Conservation (phyloP, 2,113 vertebrate species). For the Todiramphus chloris region DNA sequence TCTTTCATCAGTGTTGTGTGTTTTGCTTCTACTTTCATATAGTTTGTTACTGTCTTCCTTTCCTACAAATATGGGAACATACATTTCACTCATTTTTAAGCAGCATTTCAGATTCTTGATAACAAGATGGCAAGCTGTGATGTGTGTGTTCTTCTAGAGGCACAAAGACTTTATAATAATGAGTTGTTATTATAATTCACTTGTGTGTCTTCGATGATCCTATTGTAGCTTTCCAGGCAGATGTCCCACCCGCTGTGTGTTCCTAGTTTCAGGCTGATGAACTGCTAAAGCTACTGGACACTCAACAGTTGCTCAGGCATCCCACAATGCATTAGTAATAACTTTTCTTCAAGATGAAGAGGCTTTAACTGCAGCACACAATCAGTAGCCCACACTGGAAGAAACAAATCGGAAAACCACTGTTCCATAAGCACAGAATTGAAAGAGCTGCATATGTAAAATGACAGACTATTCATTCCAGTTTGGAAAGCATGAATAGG, state of each 20-base stretch:
- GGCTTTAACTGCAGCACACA: slow-evolving; percentile 29
- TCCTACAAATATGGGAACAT: neutral
- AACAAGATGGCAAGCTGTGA: slow-evolving; percentile 48
- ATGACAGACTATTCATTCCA: slow-evolving; percentile 74
- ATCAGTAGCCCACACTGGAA: slow-evolving; percentile 45
- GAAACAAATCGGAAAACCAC: slow-evolving; percentile 67
- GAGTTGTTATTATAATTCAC: slow-evolving; percentile 51
- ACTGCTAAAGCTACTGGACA: slow-evolving; percentile 32
- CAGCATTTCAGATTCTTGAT: neutral
- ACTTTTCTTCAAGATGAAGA: slow-evolving; percentile 52
- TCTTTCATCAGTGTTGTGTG: neutral
- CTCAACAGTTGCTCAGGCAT: neutral
- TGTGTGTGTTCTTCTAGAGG: neutral
- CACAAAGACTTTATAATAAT: slow-evolving; percentile 39
- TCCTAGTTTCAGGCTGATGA: slow-evolving; percentile 48
- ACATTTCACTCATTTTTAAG: neutral
- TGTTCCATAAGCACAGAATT: slow-evolving; percentile 56
- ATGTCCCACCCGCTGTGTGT: neutral
- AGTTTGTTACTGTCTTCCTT: neutral
- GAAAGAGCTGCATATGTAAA: slow-evolving; percentile 63
- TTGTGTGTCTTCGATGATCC: slow-evolving; percentile 24
- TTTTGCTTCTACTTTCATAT: neutral
- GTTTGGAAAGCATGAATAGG: slow-evolving; percentile 68
- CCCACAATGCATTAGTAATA: slow-evolving; percentile 33
- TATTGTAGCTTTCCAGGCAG: slow-evolving; percentile 29